Evolutionary conservation across 2,113 vertebrate genomes (phyloP).

Genomic region (Formicarius rufipectus): DNA sequence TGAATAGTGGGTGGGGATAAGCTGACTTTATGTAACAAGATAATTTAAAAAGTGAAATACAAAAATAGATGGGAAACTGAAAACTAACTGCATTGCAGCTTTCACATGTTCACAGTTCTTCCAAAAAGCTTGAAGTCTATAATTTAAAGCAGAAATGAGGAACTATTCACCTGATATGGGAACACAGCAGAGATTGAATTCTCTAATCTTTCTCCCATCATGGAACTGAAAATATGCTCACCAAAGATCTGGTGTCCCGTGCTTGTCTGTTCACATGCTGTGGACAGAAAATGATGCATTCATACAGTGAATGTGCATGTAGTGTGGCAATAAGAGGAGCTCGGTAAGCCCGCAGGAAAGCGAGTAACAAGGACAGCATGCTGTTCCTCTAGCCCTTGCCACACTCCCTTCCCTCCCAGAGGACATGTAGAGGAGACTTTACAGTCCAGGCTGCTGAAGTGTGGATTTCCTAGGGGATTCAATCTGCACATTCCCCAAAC

Average conservation of each 20-base stretch:
- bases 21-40: slow-evolving; percentile 20
- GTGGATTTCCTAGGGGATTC: neutral
- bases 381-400: neutral
- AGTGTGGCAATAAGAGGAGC: neutral
- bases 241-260: neutral
- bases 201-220: neutral
- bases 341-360: neutral
- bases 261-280: neutral
- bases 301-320: neutral
- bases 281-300: neutral
- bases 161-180: neutral
- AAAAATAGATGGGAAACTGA: slow-evolving; percentile 8
- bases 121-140: neutral
- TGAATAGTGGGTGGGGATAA: neutral
- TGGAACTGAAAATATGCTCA: neutral
- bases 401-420: neutral
- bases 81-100: slow-evolving; percentile 47
- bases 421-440: neutral
- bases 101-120: neutral
- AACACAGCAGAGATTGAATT: neutral
- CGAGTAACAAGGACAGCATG: accelerated
- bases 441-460: neutral
- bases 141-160: slow-evolving; percentile 3
- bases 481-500: neutral
- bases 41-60: slow-evolving; percentile 17